Evolutionary conservation across 2,797 vertebrate genomes (phyloP).

Genomic region (Gallirallus australis): DNA sequence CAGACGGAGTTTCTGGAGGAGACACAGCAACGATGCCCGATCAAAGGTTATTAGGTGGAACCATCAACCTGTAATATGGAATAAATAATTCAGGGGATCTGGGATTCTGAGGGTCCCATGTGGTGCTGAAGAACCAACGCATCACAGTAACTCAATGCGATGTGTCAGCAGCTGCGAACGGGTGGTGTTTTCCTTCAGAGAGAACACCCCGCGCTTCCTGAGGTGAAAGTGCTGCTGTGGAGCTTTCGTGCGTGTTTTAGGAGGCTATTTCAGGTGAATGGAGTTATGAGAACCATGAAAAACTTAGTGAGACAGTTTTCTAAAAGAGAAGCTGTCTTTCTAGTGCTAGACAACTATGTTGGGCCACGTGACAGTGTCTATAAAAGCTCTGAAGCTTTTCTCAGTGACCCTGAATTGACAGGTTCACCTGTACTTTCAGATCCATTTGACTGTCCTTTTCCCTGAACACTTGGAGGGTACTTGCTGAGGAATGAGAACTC

Average conservation of each 20-base stretch:
- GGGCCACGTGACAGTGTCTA: neutral
- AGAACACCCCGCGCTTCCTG: neutral
- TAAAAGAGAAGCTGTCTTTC: conserved; percentile 3
- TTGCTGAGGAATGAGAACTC: neutral
- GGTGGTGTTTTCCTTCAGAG: neutral
- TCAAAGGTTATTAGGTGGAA: neutral
- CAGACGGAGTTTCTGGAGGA: conserved; percentile 1
- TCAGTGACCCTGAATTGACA: neutral
- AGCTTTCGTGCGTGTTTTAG: neutral
- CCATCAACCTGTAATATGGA: neutral
- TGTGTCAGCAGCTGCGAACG: neutral
- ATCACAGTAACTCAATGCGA: neutral
- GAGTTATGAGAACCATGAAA: conserved; percentile 29
- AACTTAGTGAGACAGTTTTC: conserved; percentile 29
- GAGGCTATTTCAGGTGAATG: conserved; percentile 52
- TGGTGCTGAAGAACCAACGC: neutral
- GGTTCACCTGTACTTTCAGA: neutral
- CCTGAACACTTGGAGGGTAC: neutral
- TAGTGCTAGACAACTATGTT: neutral
- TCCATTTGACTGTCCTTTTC: neutral
- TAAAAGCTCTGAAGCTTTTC: conserved; percentile 13
- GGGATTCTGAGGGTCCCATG: neutral
- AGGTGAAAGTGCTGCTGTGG: neutral
- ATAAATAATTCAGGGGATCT: neutral
- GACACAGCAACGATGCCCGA: neutral